These are phyloP conservation scores for Lates japonicus DNA, from an alignment of 2,797 vertebrate genomes.

Conservation along the genomic window DNA sequence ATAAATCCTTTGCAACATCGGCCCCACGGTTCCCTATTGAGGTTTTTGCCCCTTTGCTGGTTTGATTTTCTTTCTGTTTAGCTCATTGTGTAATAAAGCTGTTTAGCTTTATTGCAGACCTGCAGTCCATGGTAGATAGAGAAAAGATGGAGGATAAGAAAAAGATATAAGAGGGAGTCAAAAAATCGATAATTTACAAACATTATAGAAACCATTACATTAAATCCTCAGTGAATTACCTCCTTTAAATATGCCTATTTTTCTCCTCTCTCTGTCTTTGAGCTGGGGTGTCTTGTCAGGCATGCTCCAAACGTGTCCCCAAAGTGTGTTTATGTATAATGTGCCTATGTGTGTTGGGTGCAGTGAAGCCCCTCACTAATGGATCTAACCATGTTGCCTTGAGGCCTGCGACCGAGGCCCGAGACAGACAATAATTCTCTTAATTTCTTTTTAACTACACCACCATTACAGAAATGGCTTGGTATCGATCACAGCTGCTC, in stretches of 20 bases:
- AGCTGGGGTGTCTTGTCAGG: conserved; percentile 23
- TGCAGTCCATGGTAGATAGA: conserved; percentile 42
- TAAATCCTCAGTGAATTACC: conserved; percentile 49
- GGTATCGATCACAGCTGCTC: conserved; percentile 81
- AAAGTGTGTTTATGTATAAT: conserved; percentile 29
- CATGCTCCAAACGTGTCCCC: conserved; percentile 25
- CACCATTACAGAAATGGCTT: conserved; percentile 78
- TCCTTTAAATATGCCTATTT: conserved; percentile 54
- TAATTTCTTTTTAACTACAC: conserved; percentile 88
- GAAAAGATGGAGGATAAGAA: conserved; percentile 49
- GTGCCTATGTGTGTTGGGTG: conserved; percentile 6
- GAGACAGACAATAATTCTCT: conserved; percentile 84
- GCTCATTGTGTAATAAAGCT: conserved; percentile 52
- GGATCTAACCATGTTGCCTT: conserved; percentile 60
- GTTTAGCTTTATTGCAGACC: conserved; percentile 49
- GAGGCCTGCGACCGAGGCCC: conserved; percentile 57
- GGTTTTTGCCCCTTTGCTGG: conserved; percentile 12
- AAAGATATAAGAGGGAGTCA: conserved; percentile 20
- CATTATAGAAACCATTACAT: conserved; percentile 47
- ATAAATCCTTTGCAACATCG: conserved; percentile 20
- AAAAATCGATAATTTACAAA: conserved; percentile 59
- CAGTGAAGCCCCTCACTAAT: conserved; percentile 60
- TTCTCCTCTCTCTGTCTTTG: conserved; percentile 37
- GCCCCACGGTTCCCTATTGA: not conserved
- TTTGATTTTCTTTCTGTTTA: conserved; percentile 47